These are phyloP conservation scores for Pontoporia blainvillei DNA, from an alignment of 2,113 vertebrate genomes.

Conservation along the genomic window DNA sequence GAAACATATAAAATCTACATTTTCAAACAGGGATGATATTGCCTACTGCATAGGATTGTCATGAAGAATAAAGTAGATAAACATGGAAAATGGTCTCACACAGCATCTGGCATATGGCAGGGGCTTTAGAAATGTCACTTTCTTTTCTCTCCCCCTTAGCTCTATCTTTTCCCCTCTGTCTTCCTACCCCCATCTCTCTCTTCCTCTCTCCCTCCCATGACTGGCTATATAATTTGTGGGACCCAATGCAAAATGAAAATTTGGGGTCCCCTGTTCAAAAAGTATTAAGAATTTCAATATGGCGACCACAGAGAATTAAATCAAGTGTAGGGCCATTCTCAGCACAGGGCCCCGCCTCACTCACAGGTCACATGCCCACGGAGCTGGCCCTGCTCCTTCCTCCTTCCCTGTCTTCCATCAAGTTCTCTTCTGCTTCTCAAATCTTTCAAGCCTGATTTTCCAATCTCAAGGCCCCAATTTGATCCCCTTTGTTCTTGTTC, in stretches of 20 bases:
- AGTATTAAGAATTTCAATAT: background rate
- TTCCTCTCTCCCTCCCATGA: background rate
- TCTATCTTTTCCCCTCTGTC: background rate
- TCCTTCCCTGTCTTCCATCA: background rate
- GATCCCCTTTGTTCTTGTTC: background rate
- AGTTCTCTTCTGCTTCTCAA: background rate
- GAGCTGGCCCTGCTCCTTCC: background rate
- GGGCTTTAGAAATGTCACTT: background rate
- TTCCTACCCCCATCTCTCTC: background rate
- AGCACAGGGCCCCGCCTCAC: background rate
- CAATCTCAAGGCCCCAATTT: background rate
- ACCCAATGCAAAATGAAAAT: background rate
- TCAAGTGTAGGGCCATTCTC: background rate
- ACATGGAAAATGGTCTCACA: background rate
- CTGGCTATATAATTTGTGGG: background rate
- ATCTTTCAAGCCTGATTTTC: background rate
- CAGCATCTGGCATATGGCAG: background rate
- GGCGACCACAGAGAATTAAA: background rate
- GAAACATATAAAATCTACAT: background rate
- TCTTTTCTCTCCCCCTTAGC: background rate
- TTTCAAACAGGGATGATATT: background rate
- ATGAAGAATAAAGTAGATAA: background rate
- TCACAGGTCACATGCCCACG: rapidly evolving
- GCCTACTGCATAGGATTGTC: background rate
- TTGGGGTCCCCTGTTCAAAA: background rate